Evolutionary conservation across 1,140 invertebrate genomes (phyloP), one percentile per base, ranked within the genome.

Genomic region (Xylocopa sonorina): DNA sequence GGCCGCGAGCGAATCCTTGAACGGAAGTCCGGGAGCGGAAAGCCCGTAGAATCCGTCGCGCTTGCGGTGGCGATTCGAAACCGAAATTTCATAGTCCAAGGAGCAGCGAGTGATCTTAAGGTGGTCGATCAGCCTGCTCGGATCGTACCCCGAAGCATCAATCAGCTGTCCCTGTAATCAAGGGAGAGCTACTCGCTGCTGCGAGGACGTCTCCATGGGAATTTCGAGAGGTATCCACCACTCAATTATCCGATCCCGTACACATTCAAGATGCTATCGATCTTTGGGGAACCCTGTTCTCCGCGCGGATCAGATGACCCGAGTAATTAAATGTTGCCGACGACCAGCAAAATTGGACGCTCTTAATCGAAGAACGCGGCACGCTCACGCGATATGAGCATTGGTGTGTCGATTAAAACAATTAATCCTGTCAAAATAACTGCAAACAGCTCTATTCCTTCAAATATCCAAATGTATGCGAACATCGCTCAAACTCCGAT

Each of bases 211-310:
- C 80, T 86, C 85, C 77, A 82, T 86, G 85, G 84, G 85, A 86
- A 86, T 86, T 86, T 86, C 84, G 73, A 86, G 81, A 80, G 81
- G 84, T 77, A 86, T 86, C 85, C 73, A 81, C 85, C 77, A 86
- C 81, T 86, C 84, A 82, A 86, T 86, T 86, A 86, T 80, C 73
- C 53, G 57, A 67, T 67, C 72, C 77, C 63, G 71, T 86, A 86
- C 57, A 86, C 79, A 76, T 62, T 80, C 55, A 58, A 86, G 73
- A 77, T 86, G 60, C 73, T 80, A 86, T 83, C 72, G 81, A 86
- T 85, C 83, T 68, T 51, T 7, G 27, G n/a, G 48, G 63, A 21
- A 78, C 67, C 57, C 55, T 27, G 21, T 41, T 12, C 66, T 16
- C 38, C 18, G 18, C n/a, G n/a, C 16, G 10, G 29, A 53, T 68